phyloP scores from a whole-genome alignment of 1,140 invertebrate genomes.

The Heterodera carotae region DNA sequence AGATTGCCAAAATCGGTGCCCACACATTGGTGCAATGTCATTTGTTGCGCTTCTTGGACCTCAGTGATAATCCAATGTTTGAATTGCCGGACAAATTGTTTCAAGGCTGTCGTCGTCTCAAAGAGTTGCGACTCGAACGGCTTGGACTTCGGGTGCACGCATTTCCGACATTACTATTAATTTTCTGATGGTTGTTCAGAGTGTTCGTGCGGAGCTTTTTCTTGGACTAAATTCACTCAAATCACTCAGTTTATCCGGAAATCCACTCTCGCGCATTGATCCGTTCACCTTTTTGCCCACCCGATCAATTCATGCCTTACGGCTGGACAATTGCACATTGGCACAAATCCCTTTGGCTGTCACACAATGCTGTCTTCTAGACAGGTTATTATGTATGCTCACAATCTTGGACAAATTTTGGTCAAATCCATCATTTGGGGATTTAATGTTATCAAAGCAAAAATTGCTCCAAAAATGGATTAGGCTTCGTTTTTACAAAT shows the following conservation, averaged over 20 bases:
- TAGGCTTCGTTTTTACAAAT: too few relatives aligned
- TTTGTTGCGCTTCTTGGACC: slow-evolving; percentile 35
- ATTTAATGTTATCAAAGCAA: too few relatives aligned
- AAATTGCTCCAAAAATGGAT: slow-evolving; percentile 1
- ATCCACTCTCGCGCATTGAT: slow-evolving; percentile 39
- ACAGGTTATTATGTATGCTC: slow-evolving; percentile 43
- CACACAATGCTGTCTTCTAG: slow-evolving; percentile 46
- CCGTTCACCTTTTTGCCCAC: slow-evolving; percentile 46
- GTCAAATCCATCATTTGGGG: too few relatives aligned
- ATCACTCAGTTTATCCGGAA: slow-evolving; percentile 34
- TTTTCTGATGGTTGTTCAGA: slow-evolving; percentile 24
- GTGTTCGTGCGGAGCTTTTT: slow-evolving; percentile 39
- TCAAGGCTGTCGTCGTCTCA: slow-evolving; percentile 35
- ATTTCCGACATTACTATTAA: slow-evolving; percentile 10
- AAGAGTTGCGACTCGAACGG: slow-evolving; percentile 33
- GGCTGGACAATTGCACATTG: slow-evolving; percentile 43
- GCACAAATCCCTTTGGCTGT: slow-evolving; percentile 42
- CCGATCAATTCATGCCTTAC: slow-evolving; percentile 23
- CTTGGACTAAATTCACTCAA: slow-evolving; percentile 31
- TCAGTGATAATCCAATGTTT: slow-evolving; percentile 33
- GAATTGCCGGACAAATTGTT: slow-evolving; percentile 37
- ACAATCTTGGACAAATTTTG: too few relatives aligned
- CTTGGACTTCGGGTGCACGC: slow-evolving; percentile 32
- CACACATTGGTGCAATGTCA: slow-evolving; percentile 41
- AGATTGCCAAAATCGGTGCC: slow-evolving; percentile 42